Base-by-base conservation (phyloP, 2,888 invertebrate genomes). In the Atrina japonica region DNA sequence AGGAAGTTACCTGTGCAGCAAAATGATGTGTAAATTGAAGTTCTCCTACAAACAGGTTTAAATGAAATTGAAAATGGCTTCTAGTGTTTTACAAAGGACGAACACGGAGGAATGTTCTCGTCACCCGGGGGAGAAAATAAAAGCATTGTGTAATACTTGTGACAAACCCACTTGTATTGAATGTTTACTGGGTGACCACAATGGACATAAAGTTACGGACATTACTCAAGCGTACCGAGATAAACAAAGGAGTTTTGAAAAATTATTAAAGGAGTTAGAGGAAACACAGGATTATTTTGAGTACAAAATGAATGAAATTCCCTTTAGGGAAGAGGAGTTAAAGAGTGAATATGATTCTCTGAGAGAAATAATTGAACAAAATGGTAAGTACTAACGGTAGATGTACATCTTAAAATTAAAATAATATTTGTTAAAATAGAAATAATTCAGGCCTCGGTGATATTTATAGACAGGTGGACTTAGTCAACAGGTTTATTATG, bases 91-190 rank as follows among this genome's bases (percentile, higher is more conserved):
- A 11, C 5, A 35, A 11, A 35, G 11, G 35, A 35, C 6, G 5
- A 35, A 11, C 11, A 11, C 49, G 21, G 59, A 60, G 1, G 49
- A 18, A 21, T 61, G 61, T 30, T 21, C 18, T 9, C 16, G 45
- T 7, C 61, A 61, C n/a, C 14, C 27, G 1, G 61, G 49, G 2
- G 49, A 30, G 25, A 49, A 61, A 30, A 29, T 47, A 2, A 43
- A 47, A 1, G 61, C 61, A 3, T 23, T 61, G 1, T 61, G 61
- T 30, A 27, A 49, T 11, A 25, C 18, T 1, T 61, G 61, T 35
- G 61, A 61, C n/a, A 27, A 49, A 21, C 47, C 47, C 16, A 49
- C 47, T 14, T 61, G 61, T 49, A 21, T 30, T 9, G n/a, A 18
- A 18, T 61, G 61, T 27, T 21, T 49, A 35, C 29, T 18, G 25